Evolutionary conservation across 1,140 invertebrate genomes (phyloP).

Genomic region (Trichonephila inaurata): DNA sequence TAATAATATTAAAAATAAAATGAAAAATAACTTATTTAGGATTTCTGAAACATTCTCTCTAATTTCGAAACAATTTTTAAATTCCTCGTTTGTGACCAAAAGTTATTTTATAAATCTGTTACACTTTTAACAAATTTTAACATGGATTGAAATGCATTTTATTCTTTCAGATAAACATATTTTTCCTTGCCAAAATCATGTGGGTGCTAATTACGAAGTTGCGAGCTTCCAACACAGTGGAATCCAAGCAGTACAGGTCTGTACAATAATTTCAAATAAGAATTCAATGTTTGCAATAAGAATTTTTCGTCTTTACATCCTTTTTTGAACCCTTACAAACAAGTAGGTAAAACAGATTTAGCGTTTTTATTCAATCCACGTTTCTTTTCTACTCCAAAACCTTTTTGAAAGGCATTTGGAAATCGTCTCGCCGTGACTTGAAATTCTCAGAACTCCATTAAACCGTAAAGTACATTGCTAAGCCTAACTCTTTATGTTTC

Average conservation of each 20-base stretch:
- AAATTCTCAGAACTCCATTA: not conserved
- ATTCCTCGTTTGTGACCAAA: no score
- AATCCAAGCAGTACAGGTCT: conserved; percentile 92
- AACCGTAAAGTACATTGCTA: not conserved
- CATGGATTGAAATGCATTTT: no score
- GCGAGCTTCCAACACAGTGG: conserved; percentile 90
- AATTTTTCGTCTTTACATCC: not conserved
- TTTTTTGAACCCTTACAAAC: not conserved
- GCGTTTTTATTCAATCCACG: not conserved
- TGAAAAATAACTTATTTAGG: no score
- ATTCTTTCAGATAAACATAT: conserved; percentile 88
- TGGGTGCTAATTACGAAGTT: conserved; percentile 96
- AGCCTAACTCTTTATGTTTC: not conserved
- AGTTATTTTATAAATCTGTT: no score
- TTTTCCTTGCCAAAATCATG: conserved; percentile 95
- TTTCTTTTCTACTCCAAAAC: not conserved
- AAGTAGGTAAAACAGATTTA: not conserved
- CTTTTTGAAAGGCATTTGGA: not conserved
- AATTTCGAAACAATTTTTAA: no score
- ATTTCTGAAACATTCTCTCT: no score
- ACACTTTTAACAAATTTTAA: no score
- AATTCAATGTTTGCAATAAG: not conserved
- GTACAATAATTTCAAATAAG: conserved; percentile 52
- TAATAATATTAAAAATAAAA: no score
- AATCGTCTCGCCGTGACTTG: not conserved